Evolutionary conservation across 2,113 vertebrate genomes (phyloP).

Genomic region (Microcebus ravelobensis): DNA sequence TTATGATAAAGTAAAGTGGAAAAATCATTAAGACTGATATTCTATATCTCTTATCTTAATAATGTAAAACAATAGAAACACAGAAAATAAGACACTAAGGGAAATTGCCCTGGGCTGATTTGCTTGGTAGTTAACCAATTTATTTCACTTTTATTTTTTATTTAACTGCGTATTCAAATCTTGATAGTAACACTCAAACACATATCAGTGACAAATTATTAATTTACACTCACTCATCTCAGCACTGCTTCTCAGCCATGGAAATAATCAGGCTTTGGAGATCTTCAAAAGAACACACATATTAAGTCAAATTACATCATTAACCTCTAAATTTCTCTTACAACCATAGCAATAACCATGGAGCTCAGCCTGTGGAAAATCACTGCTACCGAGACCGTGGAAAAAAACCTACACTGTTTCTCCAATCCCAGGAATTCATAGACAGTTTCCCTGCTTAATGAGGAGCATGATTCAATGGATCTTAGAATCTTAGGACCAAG

Average conservation of each 20-base stretch:
- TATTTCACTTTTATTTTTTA: slow-evolving; percentile 64
- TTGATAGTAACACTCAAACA: slow-evolving; percentile 46
- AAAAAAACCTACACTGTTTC: neutral
- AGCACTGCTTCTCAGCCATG: slow-evolving; percentile 32
- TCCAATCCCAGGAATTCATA: neutral
- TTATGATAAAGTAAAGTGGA: slow-evolving; percentile 36
- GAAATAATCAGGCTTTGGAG: slow-evolving; percentile 19
- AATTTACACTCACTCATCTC: slow-evolving; percentile 48
- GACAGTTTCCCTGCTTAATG: neutral
- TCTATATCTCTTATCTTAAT: slow-evolving; percentile 41
- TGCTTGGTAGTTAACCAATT: slow-evolving; percentile 48
- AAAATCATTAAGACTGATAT: slow-evolving; percentile 38
- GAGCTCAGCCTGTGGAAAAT: neutral
- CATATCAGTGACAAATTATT: slow-evolving; percentile 47
- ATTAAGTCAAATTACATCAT: neutral
- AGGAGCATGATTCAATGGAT: neutral
- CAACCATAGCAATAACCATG: neutral
- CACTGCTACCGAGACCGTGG: neutral
- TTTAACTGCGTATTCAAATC: slow-evolving; percentile 49
- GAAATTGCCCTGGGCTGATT: slow-evolving; percentile 48
- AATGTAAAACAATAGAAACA: slow-evolving; percentile 40
- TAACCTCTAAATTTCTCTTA: slow-evolving; percentile 49
- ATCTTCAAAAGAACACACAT: slow-evolving; percentile 22
- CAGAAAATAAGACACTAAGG: slow-evolving; percentile 19
- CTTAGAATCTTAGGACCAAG: neutral